Percentiles rank a stretch among this genome's conserved stretches.
These are phyloP conservation scores for Lacanobia wlatinum DNA, from an alignment of 2,888 invertebrate genomes.

Conservation along the genomic window DNA sequence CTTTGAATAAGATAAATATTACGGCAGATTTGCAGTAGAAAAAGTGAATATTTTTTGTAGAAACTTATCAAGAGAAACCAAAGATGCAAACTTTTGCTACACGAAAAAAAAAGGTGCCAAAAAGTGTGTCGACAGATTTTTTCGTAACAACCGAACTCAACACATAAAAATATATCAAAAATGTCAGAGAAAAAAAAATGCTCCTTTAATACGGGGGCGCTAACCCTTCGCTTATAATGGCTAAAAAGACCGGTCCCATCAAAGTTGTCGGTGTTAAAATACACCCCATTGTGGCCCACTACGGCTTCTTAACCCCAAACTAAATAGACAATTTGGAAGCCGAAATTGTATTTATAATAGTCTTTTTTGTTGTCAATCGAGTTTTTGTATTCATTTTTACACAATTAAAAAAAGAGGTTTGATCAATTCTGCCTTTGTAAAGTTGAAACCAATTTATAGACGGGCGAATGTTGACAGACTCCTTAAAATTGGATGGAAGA, in stretches of 20 bases:
- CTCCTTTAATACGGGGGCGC: conserved; percentile 67
- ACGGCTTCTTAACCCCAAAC: conserved; percentile 88
- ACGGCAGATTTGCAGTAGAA: too few species aligned
- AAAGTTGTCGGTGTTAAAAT: conserved; percentile 88
- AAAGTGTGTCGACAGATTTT: conserved; percentile 25
- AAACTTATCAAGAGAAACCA: not conserved
- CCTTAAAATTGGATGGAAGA: conserved; percentile 34
- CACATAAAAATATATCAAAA: conserved; percentile 49
- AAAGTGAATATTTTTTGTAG: not conserved
- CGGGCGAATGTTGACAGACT: conserved; percentile 50
- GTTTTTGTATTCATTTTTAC: conserved; percentile 71
- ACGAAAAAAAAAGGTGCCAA: conserved; percentile 22
- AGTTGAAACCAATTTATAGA: conserved; percentile 63
- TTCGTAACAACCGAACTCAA: conserved; percentile 20
- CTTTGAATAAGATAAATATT: not conserved
- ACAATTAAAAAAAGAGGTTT: conserved; percentile 69
- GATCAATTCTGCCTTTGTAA: conserved; percentile 68
- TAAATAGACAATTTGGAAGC: conserved; percentile 85
- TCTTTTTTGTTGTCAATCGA: conserved; percentile 79
- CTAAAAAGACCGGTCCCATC: conserved; percentile 80
- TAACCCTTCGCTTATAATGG: conserved; percentile 82
- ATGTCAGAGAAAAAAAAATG: conserved; percentile 50
- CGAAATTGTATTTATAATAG: conserved; percentile 86
- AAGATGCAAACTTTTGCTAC: not conserved
- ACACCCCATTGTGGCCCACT: conserved; percentile 85